These are phyloP conservation scores for Clarias batrachus DNA, from an alignment of 2,113 vertebrate genomes.

Conservation along the genomic window DNA sequence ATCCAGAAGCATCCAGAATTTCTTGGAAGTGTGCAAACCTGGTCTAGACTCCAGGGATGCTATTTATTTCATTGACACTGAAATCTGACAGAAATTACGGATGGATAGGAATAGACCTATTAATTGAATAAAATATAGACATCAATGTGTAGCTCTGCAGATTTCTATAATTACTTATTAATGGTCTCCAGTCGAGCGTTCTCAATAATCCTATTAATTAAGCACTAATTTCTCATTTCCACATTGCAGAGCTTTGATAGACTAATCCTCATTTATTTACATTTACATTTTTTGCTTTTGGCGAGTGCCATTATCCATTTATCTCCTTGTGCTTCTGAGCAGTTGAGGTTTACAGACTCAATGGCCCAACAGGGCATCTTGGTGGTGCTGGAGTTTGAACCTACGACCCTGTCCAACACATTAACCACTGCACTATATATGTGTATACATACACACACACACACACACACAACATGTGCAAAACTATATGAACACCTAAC, in stretches of 20 bases:
- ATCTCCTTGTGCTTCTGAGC: no score
- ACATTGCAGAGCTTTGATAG: background rate
- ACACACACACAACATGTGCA: background rate
- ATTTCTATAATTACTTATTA: background rate
- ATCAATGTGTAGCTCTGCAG: background rate
- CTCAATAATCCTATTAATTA: background rate
- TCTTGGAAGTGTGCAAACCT: background rate
- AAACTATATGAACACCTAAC: background rate
- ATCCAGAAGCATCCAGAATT: background rate
- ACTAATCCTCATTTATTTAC: background rate
- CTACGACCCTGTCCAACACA: no score
- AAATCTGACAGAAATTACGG: background rate
- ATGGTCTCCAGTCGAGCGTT: background rate
- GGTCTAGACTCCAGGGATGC: background rate
- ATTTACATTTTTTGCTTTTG: no score
- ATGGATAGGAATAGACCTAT: background rate
- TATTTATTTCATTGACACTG: background rate
- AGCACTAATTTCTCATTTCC: background rate
- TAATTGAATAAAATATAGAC: background rate
- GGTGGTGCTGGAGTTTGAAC: no score
- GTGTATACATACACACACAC: no score
- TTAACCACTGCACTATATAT: no score
- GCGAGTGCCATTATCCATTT: no score
- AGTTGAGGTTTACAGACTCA: no score
- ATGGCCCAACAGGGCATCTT: no score